Conservation (phyloP, 2,888 invertebrate species). For the Hecatera dysodea region DNA sequence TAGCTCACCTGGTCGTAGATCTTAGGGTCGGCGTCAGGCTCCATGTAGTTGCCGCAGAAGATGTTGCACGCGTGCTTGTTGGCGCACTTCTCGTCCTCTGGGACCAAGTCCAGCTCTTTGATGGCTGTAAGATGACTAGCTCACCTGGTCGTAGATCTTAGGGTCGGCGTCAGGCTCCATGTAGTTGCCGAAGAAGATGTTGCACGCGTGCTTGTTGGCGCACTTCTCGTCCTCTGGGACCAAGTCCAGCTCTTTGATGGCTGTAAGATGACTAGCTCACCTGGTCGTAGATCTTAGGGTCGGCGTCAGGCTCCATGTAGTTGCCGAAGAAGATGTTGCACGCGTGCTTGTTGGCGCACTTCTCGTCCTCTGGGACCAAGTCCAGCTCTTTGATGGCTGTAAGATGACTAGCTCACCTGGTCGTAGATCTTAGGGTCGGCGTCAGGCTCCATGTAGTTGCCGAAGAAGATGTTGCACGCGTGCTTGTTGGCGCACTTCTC, state of each 20-base stretch:
- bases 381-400: constrained; percentile 92
- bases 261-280: constrained; percentile 75
- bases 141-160: no score
- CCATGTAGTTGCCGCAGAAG: constrained; percentile 98
- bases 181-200: no score
- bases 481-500: constrained; percentile 92
- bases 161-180: no score
- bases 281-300: constrained; percentile 97
- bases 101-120: constrained; percentile 91
- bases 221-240: no score
- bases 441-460: constrained; percentile 97
- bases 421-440: constrained; percentile 97
- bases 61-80: constrained; percentile 94
- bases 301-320: constrained; percentile 97
- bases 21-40: constrained; percentile 96
- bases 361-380: constrained; percentile 91
- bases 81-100: constrained; percentile 91
- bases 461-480: constrained; percentile 96
- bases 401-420: constrained; percentile 83
- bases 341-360: constrained; percentile 92
- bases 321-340: constrained; percentile 97
- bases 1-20: constrained; percentile 94
- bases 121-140: constrained; percentile 86
- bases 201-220: no score
- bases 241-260: no score